Evolutionary conservation across 2,113 vertebrate species (phyloP), one percentile per base, ranked within the genome.

Genomic region (Noturus placidus): DNA sequence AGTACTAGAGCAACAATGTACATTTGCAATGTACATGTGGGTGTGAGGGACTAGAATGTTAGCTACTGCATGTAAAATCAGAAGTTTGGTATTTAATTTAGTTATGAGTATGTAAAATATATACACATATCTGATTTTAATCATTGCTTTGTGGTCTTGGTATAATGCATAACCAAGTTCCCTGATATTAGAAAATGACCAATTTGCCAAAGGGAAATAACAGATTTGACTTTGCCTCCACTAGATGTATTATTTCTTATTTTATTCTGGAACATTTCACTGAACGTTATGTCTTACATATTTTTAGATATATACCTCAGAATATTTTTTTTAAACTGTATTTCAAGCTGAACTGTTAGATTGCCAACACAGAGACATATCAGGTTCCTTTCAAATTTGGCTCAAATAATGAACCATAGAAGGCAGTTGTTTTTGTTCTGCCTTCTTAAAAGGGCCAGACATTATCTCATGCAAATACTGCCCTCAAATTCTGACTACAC

Each of bases 391-490:
- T 27, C 6, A 61, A 61, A 82, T 82, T 82, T 61, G 79, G 30
- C 19, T 81, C 59, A 57, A 59, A 82, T 25, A 56, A 82, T 33
- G 79, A 82, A 82, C 33, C 10, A 35, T 57, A 6, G 78, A 35
- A 57, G 11, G 79, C 22, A 61, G 35, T 61, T 61, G 33, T 42
- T 82, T 56, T 42, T 57, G 79, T 61, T 82, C 57, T 61, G 56
- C 13, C 33, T 19, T 38, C 35, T 25, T 42, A 61, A 82, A 82
- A 30, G 6, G 1, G 56, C 20, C 33, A 82, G 57, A 38, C 56
- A 38, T 61, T 82, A 82, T 82, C 79, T 82, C 79, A 82, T 82
- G 79, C 79, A 82, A 82, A 82, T 82, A 38, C 56, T 82, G 79
- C 79, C 33, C 33, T 82, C 61, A 42, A 82, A 61, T 38, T 61